Conservation (phyloP, 2,888 invertebrate genomes). For the Euplexia lucipara region DNA sequence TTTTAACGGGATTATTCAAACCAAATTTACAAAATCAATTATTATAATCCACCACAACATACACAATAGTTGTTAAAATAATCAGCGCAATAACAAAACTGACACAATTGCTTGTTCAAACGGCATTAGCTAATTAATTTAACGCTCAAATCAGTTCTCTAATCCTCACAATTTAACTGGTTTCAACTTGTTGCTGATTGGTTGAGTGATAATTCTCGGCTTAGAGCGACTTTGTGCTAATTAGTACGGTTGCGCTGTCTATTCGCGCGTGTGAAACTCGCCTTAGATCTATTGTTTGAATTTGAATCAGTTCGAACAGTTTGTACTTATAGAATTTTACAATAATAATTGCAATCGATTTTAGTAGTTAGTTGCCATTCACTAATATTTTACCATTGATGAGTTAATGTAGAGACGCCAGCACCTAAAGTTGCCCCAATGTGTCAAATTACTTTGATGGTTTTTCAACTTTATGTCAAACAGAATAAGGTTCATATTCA, state of each 20-base stretch:
- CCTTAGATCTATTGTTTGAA: slow-evolving; percentile 31
- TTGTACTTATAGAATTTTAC: background rate
- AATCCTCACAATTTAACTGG: slow-evolving; percentile 46
- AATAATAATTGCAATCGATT: slow-evolving; percentile 8
- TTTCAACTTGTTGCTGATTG: slow-evolving; percentile 55
- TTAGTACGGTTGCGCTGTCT: slow-evolving; percentile 41
- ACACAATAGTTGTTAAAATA: slow-evolving; percentile 9
- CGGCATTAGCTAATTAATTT: slow-evolving; percentile 41
- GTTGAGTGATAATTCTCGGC: slow-evolving; percentile 56
- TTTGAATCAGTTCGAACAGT: slow-evolving; percentile 27
- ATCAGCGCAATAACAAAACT: slow-evolving; percentile 7
- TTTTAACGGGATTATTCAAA: background rate
- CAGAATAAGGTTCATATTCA: too few species aligned
- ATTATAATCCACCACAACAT: background rate
- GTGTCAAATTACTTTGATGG: too few species aligned
- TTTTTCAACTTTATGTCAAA: too few species aligned
- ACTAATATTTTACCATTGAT: too few species aligned
- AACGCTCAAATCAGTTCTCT: slow-evolving; percentile 36
- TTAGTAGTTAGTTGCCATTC: too few species aligned
- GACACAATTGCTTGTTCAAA: slow-evolving; percentile 12
- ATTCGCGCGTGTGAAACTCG: slow-evolving; percentile 45
- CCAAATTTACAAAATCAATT: slow-evolving; percentile 6
- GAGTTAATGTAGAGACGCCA: too few species aligned
- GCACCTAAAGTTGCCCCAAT: too few species aligned
- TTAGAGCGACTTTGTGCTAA: slow-evolving; percentile 54